Evolutionary conservation across 2,888 invertebrate genomes (phyloP).

Genomic region (Drosophila antonietae): DNA sequence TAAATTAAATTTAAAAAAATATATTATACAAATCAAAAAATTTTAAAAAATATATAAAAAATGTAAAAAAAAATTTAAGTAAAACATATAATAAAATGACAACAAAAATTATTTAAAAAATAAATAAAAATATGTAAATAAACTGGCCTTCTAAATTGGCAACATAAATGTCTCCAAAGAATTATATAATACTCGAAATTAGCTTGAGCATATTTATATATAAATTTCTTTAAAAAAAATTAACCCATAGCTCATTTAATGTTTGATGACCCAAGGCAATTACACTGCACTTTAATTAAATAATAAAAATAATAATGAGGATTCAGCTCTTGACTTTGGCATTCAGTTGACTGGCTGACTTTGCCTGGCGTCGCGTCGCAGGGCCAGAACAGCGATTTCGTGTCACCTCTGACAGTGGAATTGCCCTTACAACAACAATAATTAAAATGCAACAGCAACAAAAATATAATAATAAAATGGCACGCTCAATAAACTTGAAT

Average conservation of each 20-base stretch:
- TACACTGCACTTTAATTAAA: slow-evolving; percentile 1
- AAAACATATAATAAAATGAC: no score
- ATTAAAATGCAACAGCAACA: slow-evolving; percentile 1
- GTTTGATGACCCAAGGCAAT: neutral
- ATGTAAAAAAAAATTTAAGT: no score
- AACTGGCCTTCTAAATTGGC: no score
- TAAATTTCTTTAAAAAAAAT: neutral
- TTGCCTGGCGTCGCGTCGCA: slow-evolving; percentile 26
- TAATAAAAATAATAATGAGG: neutral
- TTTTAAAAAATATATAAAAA: no score
- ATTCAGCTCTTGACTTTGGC: slow-evolving; percentile 39
- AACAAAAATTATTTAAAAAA: neutral
- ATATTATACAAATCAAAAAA: neutral
- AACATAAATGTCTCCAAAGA: neutral
- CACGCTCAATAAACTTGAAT: slow-evolving; percentile 28
- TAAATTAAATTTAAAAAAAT: no score
- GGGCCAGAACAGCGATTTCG: slow-evolving; percentile 35
- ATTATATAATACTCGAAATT: neutral
- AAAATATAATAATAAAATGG: slow-evolving; percentile 6
- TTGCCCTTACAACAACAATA: slow-evolving; percentile 21
- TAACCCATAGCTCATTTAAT: neutral
- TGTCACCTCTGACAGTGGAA: slow-evolving; percentile 44
- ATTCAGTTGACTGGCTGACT: slow-evolving; percentile 13
- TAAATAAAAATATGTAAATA: no score
- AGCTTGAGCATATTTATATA: neutral